Conservation (phyloP, 2,113 vertebrate species). For the Plestiodon gilberti region DNA sequence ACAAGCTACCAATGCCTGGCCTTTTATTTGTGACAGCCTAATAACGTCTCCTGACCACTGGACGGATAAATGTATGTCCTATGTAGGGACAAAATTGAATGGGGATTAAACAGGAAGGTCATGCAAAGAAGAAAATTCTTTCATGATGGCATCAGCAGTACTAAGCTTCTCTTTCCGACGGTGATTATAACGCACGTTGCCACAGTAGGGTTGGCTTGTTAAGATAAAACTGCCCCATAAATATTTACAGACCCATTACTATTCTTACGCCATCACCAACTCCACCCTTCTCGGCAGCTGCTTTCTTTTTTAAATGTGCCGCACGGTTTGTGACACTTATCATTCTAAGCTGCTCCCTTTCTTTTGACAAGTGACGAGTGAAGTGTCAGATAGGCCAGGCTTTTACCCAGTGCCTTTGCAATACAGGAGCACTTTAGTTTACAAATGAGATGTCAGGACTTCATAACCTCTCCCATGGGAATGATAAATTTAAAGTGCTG, state of each 20-base stretch:
- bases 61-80: background rate
- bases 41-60: background rate
- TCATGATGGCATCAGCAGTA: background rate
- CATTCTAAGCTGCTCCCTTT: background rate
- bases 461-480: background rate
- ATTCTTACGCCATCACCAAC: background rate
- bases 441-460: background rate
- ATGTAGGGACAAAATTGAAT: background rate
- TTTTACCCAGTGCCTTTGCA: constrained; percentile 19
- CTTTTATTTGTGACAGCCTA: background rate
- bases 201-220: background rate
- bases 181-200: constrained; percentile 22
- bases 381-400: constrained; percentile 20
- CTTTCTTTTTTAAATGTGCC: constrained; percentile 32
- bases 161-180: constrained; percentile 37
- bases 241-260: background rate
- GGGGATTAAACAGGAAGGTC: rapidly evolving
- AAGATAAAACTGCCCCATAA: background rate
- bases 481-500: background rate
- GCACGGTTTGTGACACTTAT: constrained; percentile 38
- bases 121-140: background rate
- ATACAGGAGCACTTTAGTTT: background rate
- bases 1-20: too few species aligned
- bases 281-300: background rate
- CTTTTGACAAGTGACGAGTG: constrained; percentile 16